Conservation (phyloP, 1,140 invertebrate genomes). For the Metopolophium dirhodum region DNA sequence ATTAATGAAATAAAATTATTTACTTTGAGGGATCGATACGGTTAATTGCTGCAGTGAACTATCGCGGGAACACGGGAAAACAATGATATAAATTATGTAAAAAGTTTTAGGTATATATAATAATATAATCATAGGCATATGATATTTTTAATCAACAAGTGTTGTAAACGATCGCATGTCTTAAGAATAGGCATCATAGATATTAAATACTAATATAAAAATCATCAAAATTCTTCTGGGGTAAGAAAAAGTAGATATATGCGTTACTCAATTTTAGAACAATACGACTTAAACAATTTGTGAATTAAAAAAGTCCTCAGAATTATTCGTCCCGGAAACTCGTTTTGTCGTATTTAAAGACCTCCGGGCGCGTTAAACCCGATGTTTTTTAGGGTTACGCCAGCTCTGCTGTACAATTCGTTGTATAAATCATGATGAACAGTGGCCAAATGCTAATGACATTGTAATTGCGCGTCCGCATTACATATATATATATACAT, state of each 20-base stretch:
- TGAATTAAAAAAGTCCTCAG: background rate
- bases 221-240: background rate
- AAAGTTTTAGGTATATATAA: no score
- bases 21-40: no score
- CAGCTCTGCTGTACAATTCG: background rate
- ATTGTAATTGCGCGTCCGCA: constrained; percentile 25
- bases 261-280: background rate
- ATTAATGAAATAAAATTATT: background rate
- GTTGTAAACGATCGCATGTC: background rate
- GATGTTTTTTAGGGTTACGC: constrained; percentile 17
- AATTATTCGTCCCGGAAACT: constrained; percentile 3
- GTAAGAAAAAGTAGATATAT: background rate
- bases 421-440: constrained; percentile 42
- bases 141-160: background rate
- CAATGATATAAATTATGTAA: background rate
- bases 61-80: background rate
- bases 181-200: background rate
- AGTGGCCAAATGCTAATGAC: constrained; percentile 42
- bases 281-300: constrained; percentile 14
- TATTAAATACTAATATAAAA: background rate
- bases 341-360: constrained; percentile 37
- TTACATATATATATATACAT: background rate
- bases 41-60: background rate
- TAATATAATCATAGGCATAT: background rate
- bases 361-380: background rate